These are phyloP conservation scores for Drepanosiphum platanoidis DNA, from an alignment of 2,888 invertebrate species.

Conservation along the genomic window DNA sequence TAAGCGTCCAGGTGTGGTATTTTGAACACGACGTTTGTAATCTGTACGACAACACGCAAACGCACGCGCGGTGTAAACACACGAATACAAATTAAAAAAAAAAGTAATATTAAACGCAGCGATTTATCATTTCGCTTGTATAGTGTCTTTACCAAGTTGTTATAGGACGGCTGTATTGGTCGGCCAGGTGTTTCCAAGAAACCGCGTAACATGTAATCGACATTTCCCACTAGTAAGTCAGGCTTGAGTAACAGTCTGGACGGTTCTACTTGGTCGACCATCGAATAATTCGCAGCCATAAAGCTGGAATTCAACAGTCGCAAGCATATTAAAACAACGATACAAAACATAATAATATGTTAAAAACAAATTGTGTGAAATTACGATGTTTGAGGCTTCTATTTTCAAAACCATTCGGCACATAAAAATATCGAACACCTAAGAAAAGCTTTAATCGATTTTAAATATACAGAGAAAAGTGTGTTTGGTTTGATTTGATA, in stretches of 20 bases:
- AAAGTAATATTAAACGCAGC: neutral
- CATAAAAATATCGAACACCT: too few relatives aligned
- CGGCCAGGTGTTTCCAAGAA: slow-evolving; percentile 46
- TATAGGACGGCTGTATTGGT: slow-evolving; percentile 33
- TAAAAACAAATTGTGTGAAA: too few relatives aligned
- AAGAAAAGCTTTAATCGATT: too few relatives aligned
- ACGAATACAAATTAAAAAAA: too few relatives aligned
- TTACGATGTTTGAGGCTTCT: too few relatives aligned
- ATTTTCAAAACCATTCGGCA: too few relatives aligned
- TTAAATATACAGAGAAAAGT: too few relatives aligned
- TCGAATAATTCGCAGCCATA: slow-evolving; percentile 28
- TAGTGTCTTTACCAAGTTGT: neutral
- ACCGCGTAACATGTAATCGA: slow-evolving; percentile 45
- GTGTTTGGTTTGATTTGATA: neutral
- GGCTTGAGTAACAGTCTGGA: slow-evolving; percentile 23
- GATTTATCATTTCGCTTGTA: neutral
- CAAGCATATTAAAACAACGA: too few relatives aligned
- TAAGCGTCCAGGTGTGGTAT: slow-evolving; percentile 36
- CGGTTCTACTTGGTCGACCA: slow-evolving; percentile 33
- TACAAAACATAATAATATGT: too few relatives aligned
- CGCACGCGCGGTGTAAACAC: too few relatives aligned
- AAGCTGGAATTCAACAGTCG: neutral
- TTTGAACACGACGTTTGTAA: slow-evolving; percentile 55
- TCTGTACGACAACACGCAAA: too few relatives aligned
- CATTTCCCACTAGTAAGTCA: slow-evolving; percentile 43